These are phyloP conservation scores for Neria commutata DNA, from an alignment of 2,888 invertebrate genomes.

Conservation along the genomic window DNA sequence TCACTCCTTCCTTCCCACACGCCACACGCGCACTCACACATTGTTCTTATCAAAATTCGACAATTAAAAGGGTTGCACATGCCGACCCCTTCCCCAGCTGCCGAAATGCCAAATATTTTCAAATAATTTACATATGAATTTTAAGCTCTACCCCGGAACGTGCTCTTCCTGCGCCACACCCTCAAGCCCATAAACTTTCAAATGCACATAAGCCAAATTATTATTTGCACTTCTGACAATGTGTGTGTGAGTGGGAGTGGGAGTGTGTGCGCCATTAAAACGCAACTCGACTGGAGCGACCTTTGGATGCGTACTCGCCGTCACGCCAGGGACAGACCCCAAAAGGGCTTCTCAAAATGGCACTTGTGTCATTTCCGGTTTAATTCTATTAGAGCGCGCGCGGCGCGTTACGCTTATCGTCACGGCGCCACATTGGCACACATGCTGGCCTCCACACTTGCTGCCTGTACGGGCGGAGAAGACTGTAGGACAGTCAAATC, in stretches of 20 bases:
- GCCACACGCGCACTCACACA: not conserved
- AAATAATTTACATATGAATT: conserved; percentile 5
- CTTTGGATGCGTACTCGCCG: not conserved
- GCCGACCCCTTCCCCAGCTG: conserved; percentile 22
- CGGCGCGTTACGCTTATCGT: conserved; percentile 37
- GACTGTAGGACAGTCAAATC: too few relatives aligned
- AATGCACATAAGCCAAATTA: not conserved
- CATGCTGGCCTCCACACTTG: not conserved
- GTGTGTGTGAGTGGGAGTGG: not conserved
- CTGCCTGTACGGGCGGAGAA: too few relatives aligned
- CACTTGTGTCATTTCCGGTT: conserved; percentile 25
- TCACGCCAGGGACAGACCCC: not conserved
- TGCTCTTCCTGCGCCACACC: not conserved
- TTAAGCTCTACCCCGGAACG: not conserved
- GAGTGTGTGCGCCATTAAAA: not conserved
- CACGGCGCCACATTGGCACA: not conserved
- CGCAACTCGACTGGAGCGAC: not conserved
- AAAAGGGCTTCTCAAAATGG: not conserved
- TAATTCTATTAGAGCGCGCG: conserved; percentile 45
- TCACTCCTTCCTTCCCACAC: conserved; percentile 27
- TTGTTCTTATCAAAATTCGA: not conserved
- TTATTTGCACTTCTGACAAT: not conserved
- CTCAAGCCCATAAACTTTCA: not conserved
- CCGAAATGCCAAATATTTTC: conserved; percentile 4
- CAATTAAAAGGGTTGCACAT: conserved; percentile 6